These are phyloP conservation scores for Vireo altiloquus DNA, from an alignment of 2,113 vertebrate species.

Conservation along the genomic window DNA sequence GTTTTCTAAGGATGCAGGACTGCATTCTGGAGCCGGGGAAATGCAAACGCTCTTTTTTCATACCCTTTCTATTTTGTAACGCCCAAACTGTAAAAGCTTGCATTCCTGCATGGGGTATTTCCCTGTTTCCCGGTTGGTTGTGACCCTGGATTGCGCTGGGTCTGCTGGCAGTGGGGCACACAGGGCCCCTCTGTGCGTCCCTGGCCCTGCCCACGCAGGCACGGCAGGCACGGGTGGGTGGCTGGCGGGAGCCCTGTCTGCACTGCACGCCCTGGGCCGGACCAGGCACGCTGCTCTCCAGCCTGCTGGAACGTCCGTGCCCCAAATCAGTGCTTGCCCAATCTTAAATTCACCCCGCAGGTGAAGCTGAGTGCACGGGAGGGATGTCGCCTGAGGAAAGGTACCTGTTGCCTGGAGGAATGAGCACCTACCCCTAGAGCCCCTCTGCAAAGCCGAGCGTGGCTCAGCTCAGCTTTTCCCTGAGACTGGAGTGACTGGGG, in stretches of 20 bases:
- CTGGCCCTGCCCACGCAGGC: not conserved
- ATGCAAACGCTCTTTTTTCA: accelerated
- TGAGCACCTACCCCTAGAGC: not conserved
- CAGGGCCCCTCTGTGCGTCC: not conserved
- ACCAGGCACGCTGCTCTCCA: not conserved
- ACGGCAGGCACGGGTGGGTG: not conserved
- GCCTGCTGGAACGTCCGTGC: not conserved
- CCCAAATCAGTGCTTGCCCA: not conserved
- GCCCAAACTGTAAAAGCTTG: not conserved
- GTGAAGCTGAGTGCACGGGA: not conserved
- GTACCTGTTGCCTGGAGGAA: not conserved
- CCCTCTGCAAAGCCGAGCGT: not conserved
- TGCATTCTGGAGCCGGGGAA: not conserved
- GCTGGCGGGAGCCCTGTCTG: not conserved
- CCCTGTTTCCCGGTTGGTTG: accelerated
- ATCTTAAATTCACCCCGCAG: not conserved
- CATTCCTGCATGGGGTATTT: accelerated
- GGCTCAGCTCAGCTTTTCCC: not conserved
- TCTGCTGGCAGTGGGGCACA: not conserved
- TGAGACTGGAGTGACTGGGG: not conserved
- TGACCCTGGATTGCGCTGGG: not conserved
- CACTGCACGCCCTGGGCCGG: not conserved
- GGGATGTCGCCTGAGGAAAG: not conserved
- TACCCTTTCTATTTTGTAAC: not conserved
- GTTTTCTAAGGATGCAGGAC: not conserved